phyloP scores from a whole-genome alignment of 2,797 vertebrate genomes.

The Leptoclinus maculatus region DNA sequence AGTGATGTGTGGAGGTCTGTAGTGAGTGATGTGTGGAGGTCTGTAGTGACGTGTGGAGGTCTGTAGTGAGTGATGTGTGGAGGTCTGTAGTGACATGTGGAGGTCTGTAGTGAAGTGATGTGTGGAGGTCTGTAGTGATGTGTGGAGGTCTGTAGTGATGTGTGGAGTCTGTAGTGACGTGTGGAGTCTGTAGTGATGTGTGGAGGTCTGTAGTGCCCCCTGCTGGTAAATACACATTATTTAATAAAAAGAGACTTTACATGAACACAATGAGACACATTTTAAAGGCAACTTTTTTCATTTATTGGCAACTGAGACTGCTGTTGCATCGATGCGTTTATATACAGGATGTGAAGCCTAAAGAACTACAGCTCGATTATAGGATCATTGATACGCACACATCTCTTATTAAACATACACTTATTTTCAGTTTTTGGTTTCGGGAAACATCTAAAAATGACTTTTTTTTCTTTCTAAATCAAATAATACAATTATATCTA shows the following conservation, averaged over 20 bases:
- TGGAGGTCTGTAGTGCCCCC: too few species aligned
- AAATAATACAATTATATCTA: conserved; percentile 71
- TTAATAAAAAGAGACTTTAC: too few species aligned
- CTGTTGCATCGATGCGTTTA: conserved; percentile 60
- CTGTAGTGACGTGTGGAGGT: too few species aligned
- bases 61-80: too few species aligned
- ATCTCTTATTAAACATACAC: conserved; percentile 66
- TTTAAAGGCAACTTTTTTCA: conserved; percentile 71
- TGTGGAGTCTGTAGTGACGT: too few species aligned
- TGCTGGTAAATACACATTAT: not conserved
- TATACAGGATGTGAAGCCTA: conserved; percentile 64
- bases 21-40: too few species aligned
- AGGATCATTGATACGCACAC: conserved; percentile 76
- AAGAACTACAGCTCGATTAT: conserved; percentile 58
- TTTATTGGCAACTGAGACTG: conserved; percentile 78
- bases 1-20: too few species aligned
- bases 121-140: too few species aligned
- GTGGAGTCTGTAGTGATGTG: too few species aligned
- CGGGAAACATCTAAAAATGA: conserved; percentile 77
- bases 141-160: too few species aligned
- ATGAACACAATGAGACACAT: not conserved
- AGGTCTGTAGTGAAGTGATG: too few species aligned
- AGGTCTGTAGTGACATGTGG: too few species aligned
- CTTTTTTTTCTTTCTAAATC: conserved; percentile 46
- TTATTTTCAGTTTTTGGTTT: conserved; percentile 76